Base-by-base conservation (phyloP, 2,888 invertebrate species). In the Alcis repandata region DNA sequence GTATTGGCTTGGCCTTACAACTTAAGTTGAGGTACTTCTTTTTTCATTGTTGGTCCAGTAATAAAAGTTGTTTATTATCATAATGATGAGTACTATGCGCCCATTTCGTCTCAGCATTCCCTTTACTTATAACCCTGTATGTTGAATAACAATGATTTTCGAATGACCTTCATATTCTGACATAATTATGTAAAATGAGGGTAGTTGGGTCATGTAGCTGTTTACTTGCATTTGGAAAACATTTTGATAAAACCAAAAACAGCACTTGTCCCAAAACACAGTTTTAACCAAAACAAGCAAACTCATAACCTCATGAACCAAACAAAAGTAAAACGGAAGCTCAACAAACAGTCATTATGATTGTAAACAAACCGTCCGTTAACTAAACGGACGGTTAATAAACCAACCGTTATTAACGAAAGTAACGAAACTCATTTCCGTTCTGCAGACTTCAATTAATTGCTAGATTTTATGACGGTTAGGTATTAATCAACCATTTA, bases 331-430 rank as follows among this genome's bases (percentile, higher is more conserved):
- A 36, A 51, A 36, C 45, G 32, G 17, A 56, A 45, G 45, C 36
- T 43, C 45, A 53, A 33, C 45, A 45, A 56, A 56, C 56, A 45
- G n/a, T 36, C 13, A 45, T 56, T 45, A 45, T 33, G 33, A 33
- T 45, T 45, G 33, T 20, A 56, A 56, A 56, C 56, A 56, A 51
- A 43, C 33, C 56, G 48, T 46, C n/a, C n/a, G 33, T 49, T 49
- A 49, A 33, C 27, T 27, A 27, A 27, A 27, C 27, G 27, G 27
- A 27, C 27, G 2, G 27, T 27, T 27, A 27, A 27, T 27, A 27
- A 27, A 27, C 27, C 27, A 27, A 1, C 36, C 38, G 52, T 38
- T 41, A 17, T 41, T 41, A 54, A 27, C 54, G 45, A 33, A 53
- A 40, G 53, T 56, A 45, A 32, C 10, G 45, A 19, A 32, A 43